A percentile compares a stretch with the other conserved stretches of the same genome.
Conservation (phyloP, 23 tunicate genomes). For the Aplidium turbinatum region DNA sequence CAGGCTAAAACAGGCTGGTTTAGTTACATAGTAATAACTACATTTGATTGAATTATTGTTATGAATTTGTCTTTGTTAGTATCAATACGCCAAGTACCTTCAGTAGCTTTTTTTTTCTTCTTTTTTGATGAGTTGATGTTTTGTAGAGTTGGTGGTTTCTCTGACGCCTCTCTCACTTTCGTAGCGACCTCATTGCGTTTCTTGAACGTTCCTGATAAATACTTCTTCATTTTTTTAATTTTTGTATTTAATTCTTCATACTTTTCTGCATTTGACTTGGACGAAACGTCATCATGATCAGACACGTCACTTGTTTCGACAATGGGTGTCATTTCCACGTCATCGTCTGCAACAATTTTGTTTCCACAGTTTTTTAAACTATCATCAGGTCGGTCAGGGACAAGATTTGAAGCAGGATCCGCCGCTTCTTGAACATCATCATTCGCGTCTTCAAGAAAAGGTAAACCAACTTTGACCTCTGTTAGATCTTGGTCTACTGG, state of each 20-base stretch:
- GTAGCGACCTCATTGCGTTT: conserved; percentile 26
- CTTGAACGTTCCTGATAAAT: conserved; percentile 26
- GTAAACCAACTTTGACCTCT: conserved; percentile 68
- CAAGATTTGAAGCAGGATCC: background rate
- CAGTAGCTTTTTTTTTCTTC: background rate
- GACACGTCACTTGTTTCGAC: conserved; percentile 1
- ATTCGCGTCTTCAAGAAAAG: conserved; percentile 50
- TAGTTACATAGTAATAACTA: too few species aligned
- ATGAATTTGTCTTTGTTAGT: too few species aligned
- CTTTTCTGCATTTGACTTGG: background rate
- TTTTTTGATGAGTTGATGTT: background rate
- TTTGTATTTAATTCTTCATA: background rate
- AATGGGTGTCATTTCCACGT: background rate
- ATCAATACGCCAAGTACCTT: conserved; percentile 28
- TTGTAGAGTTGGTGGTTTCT: background rate
- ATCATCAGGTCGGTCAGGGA: background rate
- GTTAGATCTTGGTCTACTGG: conserved; percentile 66
- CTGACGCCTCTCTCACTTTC: conserved; percentile 17
- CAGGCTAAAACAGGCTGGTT: too few species aligned
- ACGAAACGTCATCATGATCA: conserved; percentile 4
- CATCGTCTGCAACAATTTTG: background rate
- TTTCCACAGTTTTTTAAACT: background rate
- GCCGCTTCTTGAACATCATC: conserved; percentile 22
- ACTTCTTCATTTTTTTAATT: conserved; percentile 36
- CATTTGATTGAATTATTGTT: too few species aligned